These are phyloP conservation scores for Pachyrhynchus sulphureomaculatus DNA, from an alignment of 1,140 invertebrate species.

Conservation along the genomic window DNA sequence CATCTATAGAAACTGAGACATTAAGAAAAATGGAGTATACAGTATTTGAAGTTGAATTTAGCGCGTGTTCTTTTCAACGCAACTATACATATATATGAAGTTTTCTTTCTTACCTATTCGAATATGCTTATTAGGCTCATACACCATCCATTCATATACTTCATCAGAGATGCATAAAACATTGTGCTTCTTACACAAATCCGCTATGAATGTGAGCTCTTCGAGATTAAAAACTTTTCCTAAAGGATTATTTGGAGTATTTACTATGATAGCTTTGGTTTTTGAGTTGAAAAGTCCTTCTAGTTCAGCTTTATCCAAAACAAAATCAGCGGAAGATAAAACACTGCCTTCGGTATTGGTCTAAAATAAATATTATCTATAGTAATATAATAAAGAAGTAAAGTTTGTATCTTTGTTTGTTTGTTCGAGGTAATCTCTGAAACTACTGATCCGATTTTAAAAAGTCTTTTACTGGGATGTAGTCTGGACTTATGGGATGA, in stretches of 20 bases:
- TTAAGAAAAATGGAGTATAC: no score
- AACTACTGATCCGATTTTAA: no score
- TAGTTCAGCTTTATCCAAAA: constrained; percentile 82
- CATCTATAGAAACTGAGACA: no score
- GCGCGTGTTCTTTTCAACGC: no score
- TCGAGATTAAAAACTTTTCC: constrained; percentile 82
- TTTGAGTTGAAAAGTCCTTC: constrained; percentile 78
- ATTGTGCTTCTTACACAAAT: constrained; percentile 91
- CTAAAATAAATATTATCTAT: no score
- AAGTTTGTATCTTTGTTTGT: no score
- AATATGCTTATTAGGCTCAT: constrained; percentile 77
- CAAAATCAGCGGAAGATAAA: constrained; percentile 80
- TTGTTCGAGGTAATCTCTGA: no score
- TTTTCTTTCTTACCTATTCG: constrained; percentile 48
- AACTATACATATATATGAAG: no score
- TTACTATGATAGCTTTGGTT: constrained; percentile 95
- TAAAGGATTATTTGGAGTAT: constrained; percentile 95
- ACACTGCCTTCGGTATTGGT: constrained; percentile 21
- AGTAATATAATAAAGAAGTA: no score
- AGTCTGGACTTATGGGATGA: no score
- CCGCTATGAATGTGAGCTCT: constrained; percentile 78
- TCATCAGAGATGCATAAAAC: constrained; percentile 92
- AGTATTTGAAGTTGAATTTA: no score
- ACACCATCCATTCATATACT: constrained; percentile 98
- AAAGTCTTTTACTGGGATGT: no score